Evolutionary conservation across 2,888 invertebrate species (phyloP).

Genomic region (Epirrhoe tristata): DNA sequence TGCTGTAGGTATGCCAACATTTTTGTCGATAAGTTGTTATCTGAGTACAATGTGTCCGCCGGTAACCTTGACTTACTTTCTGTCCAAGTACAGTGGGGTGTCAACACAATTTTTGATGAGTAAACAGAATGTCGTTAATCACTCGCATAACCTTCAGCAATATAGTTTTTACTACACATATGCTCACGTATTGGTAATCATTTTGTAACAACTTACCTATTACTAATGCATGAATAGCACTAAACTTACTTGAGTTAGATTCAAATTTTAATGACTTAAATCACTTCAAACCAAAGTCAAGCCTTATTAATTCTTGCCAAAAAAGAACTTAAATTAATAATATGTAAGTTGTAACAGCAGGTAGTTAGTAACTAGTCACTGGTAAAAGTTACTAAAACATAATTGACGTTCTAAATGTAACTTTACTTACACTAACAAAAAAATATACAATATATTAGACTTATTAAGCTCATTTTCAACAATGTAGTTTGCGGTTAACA

Average conservation of each 20-base stretch:
- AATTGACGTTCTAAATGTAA: neutral
- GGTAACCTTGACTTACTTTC: slow-evolving; percentile 44
- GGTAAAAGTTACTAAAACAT: neutral
- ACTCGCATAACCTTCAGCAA: slow-evolving; percentile 22
- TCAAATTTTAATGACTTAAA: neutral
- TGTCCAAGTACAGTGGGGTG: slow-evolving; percentile 22
- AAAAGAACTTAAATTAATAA: neutral
- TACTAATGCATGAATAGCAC: neutral
- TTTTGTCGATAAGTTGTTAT: slow-evolving; percentile 40
- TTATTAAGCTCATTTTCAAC: slow-evolving; percentile 42
- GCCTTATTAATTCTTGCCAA: neutral
- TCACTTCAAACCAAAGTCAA: neutral
- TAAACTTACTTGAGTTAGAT: neutral
- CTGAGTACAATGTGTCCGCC: slow-evolving; percentile 19
- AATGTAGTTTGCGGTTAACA: slow-evolving; percentile 53
- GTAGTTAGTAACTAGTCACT: too few relatives aligned
- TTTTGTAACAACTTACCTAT: neutral
- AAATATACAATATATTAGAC: slow-evolving; percentile 23
- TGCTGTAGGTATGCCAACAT: slow-evolving; percentile 45
- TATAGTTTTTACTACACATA: neutral
- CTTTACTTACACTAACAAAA: slow-evolving; percentile 4
- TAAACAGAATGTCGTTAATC: slow-evolving; percentile 31
- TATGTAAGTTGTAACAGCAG: too few relatives aligned
- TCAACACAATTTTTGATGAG: slow-evolving; percentile 36
- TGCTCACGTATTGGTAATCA: slow-evolving; percentile 1